phyloP scores from a whole-genome alignment of 1,140 invertebrate genomes.

The Pseudobourletiella spinata region DNA sequence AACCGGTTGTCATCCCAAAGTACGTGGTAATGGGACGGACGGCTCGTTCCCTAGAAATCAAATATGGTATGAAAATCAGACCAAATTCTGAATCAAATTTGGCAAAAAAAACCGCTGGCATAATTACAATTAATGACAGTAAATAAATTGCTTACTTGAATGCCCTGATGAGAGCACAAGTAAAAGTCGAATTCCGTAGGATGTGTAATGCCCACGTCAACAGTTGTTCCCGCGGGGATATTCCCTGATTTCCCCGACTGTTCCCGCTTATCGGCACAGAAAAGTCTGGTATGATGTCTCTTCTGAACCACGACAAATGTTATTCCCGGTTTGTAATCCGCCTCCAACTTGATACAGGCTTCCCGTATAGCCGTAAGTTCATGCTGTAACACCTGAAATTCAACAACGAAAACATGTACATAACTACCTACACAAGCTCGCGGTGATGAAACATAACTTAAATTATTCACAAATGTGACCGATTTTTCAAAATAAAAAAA shows the following conservation, averaged over 20 bases:
- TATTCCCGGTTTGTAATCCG: constrained; percentile 96
- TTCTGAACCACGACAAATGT: constrained; percentile 99
- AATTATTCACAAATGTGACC: no score
- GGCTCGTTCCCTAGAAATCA: constrained; percentile 76
- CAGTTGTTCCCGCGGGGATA: constrained; percentile 98
- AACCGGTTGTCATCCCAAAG: constrained; percentile 99
- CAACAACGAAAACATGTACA: no score
- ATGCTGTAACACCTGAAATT: constrained; percentile 75
- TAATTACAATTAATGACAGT: background rate
- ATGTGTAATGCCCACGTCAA: constrained; percentile 98
- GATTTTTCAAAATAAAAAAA: no score
- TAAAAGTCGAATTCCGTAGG: constrained; percentile 99
- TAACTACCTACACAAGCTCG: no score
- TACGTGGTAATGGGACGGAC: constrained; percentile 98
- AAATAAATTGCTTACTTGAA: constrained; percentile 62
- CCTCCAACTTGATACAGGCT: constrained; percentile 96
- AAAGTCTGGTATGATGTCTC: constrained; percentile 91
- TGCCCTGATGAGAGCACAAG: constrained; percentile 99
- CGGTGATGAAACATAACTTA: no score
- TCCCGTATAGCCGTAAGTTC: constrained; percentile 95
- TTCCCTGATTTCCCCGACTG: constrained; percentile 97
- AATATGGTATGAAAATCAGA: no score
- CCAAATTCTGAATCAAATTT: no score
- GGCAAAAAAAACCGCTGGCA: no score
- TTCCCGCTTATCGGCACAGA: constrained; percentile 98